phyloP scores from a whole-genome alignment of 2,888 invertebrate species.

The Helicoverpa assulta region DNA sequence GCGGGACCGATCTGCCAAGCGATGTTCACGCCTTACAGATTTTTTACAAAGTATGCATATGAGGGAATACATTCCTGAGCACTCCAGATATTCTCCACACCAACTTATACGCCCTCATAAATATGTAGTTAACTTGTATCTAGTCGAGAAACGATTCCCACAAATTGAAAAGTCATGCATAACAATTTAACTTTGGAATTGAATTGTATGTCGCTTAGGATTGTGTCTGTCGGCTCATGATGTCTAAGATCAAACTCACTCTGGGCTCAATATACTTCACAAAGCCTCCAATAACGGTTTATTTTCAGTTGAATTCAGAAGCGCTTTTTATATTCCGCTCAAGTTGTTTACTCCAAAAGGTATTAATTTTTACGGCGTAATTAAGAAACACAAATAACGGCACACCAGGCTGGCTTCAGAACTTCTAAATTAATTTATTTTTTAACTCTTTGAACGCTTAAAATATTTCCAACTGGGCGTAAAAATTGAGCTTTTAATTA shows the following conservation, averaged over 20 bases:
- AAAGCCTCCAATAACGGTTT: slow-evolving; percentile 2
- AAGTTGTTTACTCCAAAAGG: slow-evolving; percentile 17
- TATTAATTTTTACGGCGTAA: slow-evolving; percentile 48
- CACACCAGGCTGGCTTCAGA: slow-evolving; percentile 35
- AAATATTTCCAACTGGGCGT: slow-evolving; percentile 41
- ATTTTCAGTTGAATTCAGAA: slow-evolving; percentile 4
- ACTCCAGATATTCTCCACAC: slow-evolving; percentile 63
- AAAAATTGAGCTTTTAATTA: slow-evolving; percentile 45
- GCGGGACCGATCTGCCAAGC: slow-evolving; percentile 72
- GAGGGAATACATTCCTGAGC: slow-evolving; percentile 63
- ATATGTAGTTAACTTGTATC: slow-evolving; percentile 72
- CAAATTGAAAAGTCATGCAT: slow-evolving; percentile 73
- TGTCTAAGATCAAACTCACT: slow-evolving; percentile 18
- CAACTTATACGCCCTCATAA: slow-evolving; percentile 70
- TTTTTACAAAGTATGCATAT: slow-evolving; percentile 82
- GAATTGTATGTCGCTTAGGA: slow-evolving; percentile 46
- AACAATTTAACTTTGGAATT: slow-evolving; percentile 64
- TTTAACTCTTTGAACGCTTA: slow-evolving; percentile 45
- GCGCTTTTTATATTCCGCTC: slow-evolving; percentile 4
- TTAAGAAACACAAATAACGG: slow-evolving; percentile 55
- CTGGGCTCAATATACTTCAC: slow-evolving; percentile 18
- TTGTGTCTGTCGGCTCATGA: slow-evolving; percentile 11
- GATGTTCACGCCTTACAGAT: slow-evolving; percentile 75
- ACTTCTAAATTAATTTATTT: slow-evolving; percentile 55
- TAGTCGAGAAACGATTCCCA: slow-evolving; percentile 61